A percentile compares a stretch with the other conserved stretches of the same genome.
Conservation (phyloP, 2,113 vertebrate species). For the Ascaphus truei region DNA sequence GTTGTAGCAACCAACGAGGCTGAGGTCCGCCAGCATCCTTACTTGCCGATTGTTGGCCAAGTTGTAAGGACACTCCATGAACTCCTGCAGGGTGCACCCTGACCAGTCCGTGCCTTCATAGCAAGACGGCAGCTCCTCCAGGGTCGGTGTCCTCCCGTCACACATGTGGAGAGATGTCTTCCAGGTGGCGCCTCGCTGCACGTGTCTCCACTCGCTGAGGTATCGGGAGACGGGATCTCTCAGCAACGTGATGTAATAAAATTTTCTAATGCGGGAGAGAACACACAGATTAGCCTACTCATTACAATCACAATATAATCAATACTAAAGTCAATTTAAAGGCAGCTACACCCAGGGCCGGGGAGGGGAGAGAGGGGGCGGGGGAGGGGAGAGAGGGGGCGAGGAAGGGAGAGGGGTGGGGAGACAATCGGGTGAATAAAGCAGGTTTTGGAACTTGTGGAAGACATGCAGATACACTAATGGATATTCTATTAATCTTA, state of each 20-base stretch:
- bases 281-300: slow-evolving; percentile 30
- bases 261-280: slow-evolving; percentile 78
- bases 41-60: slow-evolving; percentile 96
- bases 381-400: no score
- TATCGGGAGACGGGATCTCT: slow-evolving; percentile 95
- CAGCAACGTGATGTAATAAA: slow-evolving; percentile 96
- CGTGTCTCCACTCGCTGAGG: slow-evolving; percentile 96
- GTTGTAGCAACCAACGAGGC: slow-evolving; percentile 97
- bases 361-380: no score
- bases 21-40: slow-evolving; percentile 94
- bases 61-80: slow-evolving; percentile 98
- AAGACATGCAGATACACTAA: no score
- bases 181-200: slow-evolving; percentile 95
- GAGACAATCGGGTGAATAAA: no score
- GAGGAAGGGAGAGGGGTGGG: no score
- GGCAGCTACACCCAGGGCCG: no score
- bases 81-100: slow-evolving; percentile 94
- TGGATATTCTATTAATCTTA: no score
- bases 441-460: no score
- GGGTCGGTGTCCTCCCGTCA: slow-evolving; percentile 91
- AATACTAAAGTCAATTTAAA: no score
- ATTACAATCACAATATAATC: no score
- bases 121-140: slow-evolving; percentile 90
- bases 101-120: slow-evolving; percentile 97
- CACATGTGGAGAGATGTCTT: slow-evolving; percentile 98